Base-by-base conservation (phyloP, 2,888 invertebrate species). In the Chrysomela aeneicollis region DNA sequence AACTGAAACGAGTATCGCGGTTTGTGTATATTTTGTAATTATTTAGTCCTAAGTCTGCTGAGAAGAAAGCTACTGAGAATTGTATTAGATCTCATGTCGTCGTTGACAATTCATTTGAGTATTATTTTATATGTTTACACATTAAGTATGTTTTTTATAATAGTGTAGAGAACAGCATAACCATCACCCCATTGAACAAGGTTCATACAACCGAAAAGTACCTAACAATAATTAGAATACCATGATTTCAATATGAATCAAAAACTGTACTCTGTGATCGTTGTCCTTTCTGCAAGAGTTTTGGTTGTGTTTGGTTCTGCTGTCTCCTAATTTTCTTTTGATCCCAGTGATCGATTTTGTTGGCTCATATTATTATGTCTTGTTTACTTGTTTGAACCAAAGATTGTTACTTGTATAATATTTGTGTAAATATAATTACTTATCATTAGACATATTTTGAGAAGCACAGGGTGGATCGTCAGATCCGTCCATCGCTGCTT, bases 401-500 rank as follows among this genome's bases (percentile, higher is more conserved):
- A 82, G 81, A 72, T 71, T 71, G 71, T 71, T 71, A 68, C 69
- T 68, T 67, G 67, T 71, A 81, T 82, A 79, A 77, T 80, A 79
- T 81, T 78, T 79, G 78, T 80, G 79, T 80, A 80, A 66, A 80
- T 80, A 80, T 66, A 71, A 65, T 66, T 71, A n/a, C n/a, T n/a
- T n/a, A 71, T 59, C 68, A 68, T 70, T 64, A 69, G 66, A 71
- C 69, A 66, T 54, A 60, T 37, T 61, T 35, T 52, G 57, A 64
- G 50, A 51, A 35, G 22, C 21, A 37, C 19, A 17, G 9, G 2
- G 19, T 49, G 49, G 22, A 17, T 15, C 15, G 15, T 54, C 26
- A n/a, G 17, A 54, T 12, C 30, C n/a, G 26, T 46, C 60, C 30
- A 17, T 26, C 15, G 59, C 6, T 30, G 46, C 53, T 61, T 61